Percentiles rank a stretch among this genome's conserved stretches.
Evolutionary conservation across 2,797 vertebrate species (phyloP).

Genomic region (Brachyalestes nurse): DNA sequence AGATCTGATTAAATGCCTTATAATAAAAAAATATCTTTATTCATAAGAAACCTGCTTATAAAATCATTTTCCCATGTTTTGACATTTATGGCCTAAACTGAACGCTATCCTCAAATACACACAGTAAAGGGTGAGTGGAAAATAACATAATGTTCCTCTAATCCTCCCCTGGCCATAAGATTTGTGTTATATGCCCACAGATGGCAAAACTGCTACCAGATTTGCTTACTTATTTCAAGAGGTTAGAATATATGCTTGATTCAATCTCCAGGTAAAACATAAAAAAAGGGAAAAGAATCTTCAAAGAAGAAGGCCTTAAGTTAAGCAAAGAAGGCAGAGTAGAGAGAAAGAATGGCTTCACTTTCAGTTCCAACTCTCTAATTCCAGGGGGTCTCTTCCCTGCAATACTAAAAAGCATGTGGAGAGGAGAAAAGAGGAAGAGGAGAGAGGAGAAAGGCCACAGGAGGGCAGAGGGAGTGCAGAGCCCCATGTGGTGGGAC

Average conservation of each 20-base stretch:
- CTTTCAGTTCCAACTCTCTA: constrained; percentile 52
- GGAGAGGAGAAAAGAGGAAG: constrained; percentile 20
- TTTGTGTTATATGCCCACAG: not conserved
- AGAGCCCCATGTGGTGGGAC: constrained; percentile 25
- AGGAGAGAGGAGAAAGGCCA: constrained; percentile 27
- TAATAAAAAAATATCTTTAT: no score
- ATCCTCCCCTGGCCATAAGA: not conserved
- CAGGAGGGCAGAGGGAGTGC: constrained; percentile 29
- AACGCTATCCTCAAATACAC: no score
- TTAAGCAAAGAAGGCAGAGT: constrained; percentile 46
- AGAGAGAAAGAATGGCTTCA: constrained; percentile 39
- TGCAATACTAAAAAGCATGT: constrained; percentile 40
- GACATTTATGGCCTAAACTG: no score
- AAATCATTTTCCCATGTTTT: no score
- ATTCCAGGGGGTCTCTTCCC: constrained; percentile 49
- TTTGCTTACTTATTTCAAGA: not conserved
- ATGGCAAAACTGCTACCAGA: not conserved
- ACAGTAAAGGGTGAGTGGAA: not conserved
- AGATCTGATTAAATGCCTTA: no score
- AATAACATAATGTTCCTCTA: not conserved
- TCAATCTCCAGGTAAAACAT: constrained; percentile 12
- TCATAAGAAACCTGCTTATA: no score
- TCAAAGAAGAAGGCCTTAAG: constrained; percentile 57
- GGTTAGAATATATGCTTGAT: constrained; percentile 18
- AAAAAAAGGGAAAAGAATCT: constrained; percentile 37